These are phyloP conservation scores for Ethmia dodecea DNA, from an alignment of 2,888 invertebrate species.

Conservation along the genomic window DNA sequence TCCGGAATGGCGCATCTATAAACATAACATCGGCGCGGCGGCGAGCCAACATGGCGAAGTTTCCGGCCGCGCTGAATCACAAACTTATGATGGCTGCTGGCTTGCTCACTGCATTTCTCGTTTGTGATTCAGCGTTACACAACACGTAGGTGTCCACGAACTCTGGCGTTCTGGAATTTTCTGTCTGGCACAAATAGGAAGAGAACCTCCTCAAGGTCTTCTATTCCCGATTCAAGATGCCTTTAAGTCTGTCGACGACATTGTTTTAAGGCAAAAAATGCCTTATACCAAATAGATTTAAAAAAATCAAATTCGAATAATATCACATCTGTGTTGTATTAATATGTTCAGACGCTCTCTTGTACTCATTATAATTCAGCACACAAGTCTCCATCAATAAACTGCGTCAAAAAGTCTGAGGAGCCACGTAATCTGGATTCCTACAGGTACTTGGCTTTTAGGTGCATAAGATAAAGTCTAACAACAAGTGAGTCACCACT, in stretches of 20 bases:
- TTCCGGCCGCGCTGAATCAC: constrained; percentile 75
- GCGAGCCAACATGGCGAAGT: constrained; percentile 72
- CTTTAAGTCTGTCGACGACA: background rate
- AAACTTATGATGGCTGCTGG: constrained; percentile 56
- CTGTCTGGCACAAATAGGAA: constrained; percentile 46
- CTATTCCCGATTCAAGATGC: constrained; percentile 6
- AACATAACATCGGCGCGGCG: constrained; percentile 62
- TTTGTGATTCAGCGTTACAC: constrained; percentile 69
- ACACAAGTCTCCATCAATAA: background rate
- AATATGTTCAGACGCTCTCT: too few species aligned
- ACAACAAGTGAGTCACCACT: constrained; percentile 8
- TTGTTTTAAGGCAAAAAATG: background rate
- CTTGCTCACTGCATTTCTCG: constrained; percentile 72
- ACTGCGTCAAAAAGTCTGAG: constrained; percentile 23
- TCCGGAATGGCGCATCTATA: constrained; percentile 72
- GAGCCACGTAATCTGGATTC: constrained; percentile 24
- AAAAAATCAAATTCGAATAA: too few species aligned
- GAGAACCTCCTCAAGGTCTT: constrained; percentile 16
- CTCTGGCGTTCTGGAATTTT: constrained; percentile 41
- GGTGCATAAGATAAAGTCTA: constrained; percentile 13
- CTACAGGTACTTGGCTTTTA: background rate
- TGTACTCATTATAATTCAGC: too few species aligned
- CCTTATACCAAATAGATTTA: too few species aligned
- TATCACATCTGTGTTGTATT: too few species aligned
- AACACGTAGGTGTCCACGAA: constrained; percentile 56